These are phyloP conservation scores for Phorcus lineatus DNA, from an alignment of 2,888 invertebrate species.

Conservation along the genomic window DNA sequence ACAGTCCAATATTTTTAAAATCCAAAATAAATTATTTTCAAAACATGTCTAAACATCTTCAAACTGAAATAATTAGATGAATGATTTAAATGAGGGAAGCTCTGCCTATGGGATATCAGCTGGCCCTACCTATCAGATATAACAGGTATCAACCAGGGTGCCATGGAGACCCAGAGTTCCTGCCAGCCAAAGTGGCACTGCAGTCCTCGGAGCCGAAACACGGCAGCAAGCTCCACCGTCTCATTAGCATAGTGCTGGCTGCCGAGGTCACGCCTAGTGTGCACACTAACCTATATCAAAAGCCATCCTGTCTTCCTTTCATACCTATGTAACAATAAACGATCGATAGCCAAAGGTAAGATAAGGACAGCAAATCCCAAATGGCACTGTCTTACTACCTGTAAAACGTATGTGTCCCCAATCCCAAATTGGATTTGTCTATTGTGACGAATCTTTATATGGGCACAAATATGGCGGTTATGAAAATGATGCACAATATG, in stretches of 20 bases:
- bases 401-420: background rate
- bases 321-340: conserved; percentile 28
- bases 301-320: conserved; percentile 9
- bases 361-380: background rate
- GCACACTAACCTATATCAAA: conserved; percentile 28
- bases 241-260: conserved; percentile 38
- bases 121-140: no score
- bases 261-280: conserved; percentile 35
- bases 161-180: no score
- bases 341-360: conserved; percentile 27
- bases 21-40: background rate
- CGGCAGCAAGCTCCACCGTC: conserved; percentile 18
- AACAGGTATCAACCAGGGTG: no score
- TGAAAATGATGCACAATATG: conserved; percentile 43
- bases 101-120: no score
- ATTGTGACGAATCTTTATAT: conserved; percentile 30
- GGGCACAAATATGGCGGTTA: conserved; percentile 48
- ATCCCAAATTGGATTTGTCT: background rate
- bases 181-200: background rate
- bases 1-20: background rate
- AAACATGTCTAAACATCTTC: conserved; percentile 7
- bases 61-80: background rate
- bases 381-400: background rate
- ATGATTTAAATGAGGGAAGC: background rate
- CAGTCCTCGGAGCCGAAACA: background rate